A percentile compares a stretch with the other conserved stretches of the same genome.
Conservation (phyloP, 2,113 vertebrate genomes). For the Thalassarche chlororhynchos region DNA sequence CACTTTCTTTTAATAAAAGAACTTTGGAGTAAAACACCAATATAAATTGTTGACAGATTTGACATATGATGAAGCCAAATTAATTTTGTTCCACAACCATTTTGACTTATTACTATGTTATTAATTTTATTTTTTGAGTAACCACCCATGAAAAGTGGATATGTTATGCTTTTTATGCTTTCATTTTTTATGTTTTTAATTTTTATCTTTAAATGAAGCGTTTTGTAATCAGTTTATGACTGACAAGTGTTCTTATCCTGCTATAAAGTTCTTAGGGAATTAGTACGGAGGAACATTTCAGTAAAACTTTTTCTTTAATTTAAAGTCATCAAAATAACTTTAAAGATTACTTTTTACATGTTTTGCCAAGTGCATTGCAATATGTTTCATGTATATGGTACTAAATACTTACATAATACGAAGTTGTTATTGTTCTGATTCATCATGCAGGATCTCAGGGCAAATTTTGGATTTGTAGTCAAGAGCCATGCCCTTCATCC, state of each 20-base stretch:
- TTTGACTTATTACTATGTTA: background rate
- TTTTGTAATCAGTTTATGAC: background rate
- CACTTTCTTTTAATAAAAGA: background rate
- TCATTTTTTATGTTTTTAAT: background rate
- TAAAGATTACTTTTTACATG: background rate
- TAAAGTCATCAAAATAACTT: background rate
- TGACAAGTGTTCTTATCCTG: background rate
- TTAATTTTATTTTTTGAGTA: background rate
- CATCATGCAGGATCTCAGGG: background rate
- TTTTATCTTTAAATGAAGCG: background rate
- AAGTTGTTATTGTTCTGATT: background rate
- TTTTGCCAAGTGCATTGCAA: background rate
- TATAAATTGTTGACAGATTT: background rate
- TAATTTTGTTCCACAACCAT: background rate
- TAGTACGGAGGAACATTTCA: background rate
- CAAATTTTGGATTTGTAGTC: background rate
- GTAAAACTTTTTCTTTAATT: background rate
- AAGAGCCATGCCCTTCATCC: background rate
- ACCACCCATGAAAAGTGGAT: background rate
- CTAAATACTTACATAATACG: background rate
- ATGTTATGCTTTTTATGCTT: background rate
- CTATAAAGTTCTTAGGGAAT: background rate
- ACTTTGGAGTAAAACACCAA: background rate
- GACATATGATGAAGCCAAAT: background rate
- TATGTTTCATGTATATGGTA: background rate